Evolutionary conservation across 1,140 invertebrate species (phyloP), one percentile per base, ranked within the genome.

Genomic region (Cryptotermes secundus): DNA sequence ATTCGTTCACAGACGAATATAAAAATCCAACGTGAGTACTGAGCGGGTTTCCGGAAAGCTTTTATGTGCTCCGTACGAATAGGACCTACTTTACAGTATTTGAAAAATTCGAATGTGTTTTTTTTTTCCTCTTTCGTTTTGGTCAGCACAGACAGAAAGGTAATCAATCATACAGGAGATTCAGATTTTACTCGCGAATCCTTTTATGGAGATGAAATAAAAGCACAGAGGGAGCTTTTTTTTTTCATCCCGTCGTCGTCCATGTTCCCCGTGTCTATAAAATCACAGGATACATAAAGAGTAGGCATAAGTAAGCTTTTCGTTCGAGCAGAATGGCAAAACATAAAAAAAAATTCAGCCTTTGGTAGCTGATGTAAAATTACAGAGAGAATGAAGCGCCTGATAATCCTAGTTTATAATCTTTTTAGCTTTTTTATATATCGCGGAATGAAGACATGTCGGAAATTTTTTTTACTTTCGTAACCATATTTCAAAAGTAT

Each of bases 101-200:
- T 72, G 59, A 72, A 72, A 72, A 72, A 72, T 72, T 72, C 59
- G 59, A 72, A 72, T 72, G 59, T 72, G 16, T 49, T 72, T 72
- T 72, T 72, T 65, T 65, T 72, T 72, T 59, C 31, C n/a, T 72
- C 26, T 26, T 72, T 72, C 59, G 59, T 72, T 72, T 72, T 72
- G 59, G 59, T 72, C 59, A 72, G 59, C 59, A 6, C 59, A 72
- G 59, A 72, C 59, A 72, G 59, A 72, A 72, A 72, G 59, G 59
- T 72, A 72, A 72, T 72, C 59, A 72, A 72, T 72, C 59, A 72
- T 72, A 72, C 59, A 72, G 59, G 59, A 72, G 59, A 72, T 72
- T 16, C 59, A 72, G 59, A 72, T 72, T n/a, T 72, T 72, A 72
- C 59, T 72, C 26, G 59, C 31, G 59, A 72, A 72, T 72, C 59